A percentile compares a stretch with the other conserved stretches of the same genome.
phyloP scores from a whole-genome alignment of 1,140 invertebrate species.

The Drosophila paulistorum region DNA sequence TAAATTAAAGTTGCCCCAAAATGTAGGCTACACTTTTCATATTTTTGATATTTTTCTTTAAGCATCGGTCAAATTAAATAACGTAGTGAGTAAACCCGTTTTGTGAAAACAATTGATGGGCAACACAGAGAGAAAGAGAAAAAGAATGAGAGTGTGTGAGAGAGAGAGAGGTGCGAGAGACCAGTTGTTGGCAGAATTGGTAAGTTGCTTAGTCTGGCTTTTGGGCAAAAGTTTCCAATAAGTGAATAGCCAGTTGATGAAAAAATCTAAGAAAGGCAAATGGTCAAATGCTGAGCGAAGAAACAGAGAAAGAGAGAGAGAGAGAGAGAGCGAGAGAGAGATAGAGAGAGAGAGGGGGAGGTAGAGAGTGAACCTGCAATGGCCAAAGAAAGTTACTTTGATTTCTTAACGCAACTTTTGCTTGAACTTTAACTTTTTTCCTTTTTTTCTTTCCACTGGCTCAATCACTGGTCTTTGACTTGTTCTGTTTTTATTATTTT shows the following conservation, averaged over 20 bases:
- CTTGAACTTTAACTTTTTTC: constrained; percentile 59
- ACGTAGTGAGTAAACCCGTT: not conserved
- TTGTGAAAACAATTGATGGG: not conserved
- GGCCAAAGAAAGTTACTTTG: constrained; percentile 68
- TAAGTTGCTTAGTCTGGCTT: constrained; percentile 41
- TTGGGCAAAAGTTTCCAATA: constrained; percentile 67
- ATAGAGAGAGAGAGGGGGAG: too few species aligned
- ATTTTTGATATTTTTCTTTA: too few species aligned
- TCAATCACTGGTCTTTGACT: constrained; percentile 60
- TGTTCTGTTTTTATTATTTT: constrained; percentile 17
- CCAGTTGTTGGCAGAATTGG: constrained; percentile 28
- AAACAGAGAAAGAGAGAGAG: too few species aligned
- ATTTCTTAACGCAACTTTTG: constrained; percentile 74
- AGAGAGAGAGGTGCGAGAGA: constrained; percentile 35
- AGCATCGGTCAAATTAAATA: not conserved
- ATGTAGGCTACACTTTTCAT: too few species aligned
- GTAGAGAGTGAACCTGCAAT: not conserved
- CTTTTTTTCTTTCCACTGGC: constrained; percentile 45
- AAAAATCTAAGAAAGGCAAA: constrained; percentile 33
- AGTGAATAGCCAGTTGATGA: constrained; percentile 72
- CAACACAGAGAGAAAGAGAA: constrained; percentile 10
- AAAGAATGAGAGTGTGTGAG: constrained; percentile 6
- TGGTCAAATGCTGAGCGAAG: not conserved
- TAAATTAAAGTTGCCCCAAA: too few species aligned
- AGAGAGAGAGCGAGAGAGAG: too few species aligned